These are phyloP conservation scores for Xenops minutus DNA, from an alignment of 2,797 vertebrate species.

Conservation along the genomic window DNA sequence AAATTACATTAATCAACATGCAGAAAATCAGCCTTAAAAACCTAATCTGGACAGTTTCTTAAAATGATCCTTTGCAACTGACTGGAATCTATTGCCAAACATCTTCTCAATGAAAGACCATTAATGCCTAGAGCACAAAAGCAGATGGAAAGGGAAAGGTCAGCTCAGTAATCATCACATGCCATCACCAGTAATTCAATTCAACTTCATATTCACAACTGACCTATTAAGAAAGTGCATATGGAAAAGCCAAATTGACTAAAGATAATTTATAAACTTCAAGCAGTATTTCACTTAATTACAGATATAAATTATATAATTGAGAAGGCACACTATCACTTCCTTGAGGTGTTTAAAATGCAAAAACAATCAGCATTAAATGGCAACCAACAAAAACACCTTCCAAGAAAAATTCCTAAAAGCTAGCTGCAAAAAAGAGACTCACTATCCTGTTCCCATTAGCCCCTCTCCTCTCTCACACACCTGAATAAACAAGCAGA, in stretches of 20 bases:
- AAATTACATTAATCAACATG: not conserved
- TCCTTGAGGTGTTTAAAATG: not conserved
- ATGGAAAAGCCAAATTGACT: not conserved
- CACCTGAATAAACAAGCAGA: not conserved
- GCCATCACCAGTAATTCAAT: not conserved
- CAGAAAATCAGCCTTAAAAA: not conserved
- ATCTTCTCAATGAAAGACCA: not conserved
- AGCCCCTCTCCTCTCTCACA: not conserved
- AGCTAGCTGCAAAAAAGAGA: not conserved
- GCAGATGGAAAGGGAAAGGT: not conserved
- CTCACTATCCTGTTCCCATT: not conserved
- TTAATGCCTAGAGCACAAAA: not conserved
- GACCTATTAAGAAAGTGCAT: not conserved
- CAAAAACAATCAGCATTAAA: not conserved
- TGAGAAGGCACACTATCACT: not conserved
- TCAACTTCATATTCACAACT: not conserved
- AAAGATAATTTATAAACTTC: not conserved
- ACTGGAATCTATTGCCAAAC: not conserved
- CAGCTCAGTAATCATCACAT: not conserved
- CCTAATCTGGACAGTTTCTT: not conserved
- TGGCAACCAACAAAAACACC: not conserved
- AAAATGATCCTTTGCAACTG: not conserved
- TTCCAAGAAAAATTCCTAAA: not conserved
- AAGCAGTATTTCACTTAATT: not conserved
- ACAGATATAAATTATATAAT: not conserved